These are phyloP conservation scores for Diachasma alloeum DNA, from an alignment of 1,140 invertebrate genomes.

Conservation along the genomic window DNA sequence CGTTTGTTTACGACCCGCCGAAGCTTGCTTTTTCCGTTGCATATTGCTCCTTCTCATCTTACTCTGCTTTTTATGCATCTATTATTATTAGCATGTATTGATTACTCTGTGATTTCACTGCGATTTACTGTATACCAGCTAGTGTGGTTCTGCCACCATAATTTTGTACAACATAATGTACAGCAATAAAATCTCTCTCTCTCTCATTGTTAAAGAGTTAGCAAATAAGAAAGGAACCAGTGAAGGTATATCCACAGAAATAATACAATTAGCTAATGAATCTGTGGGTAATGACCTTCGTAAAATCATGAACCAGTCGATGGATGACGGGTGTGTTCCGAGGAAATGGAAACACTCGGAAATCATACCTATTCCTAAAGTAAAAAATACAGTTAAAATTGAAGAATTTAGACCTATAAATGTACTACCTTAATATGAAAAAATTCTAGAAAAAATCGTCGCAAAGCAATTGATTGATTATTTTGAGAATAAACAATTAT, in stretches of 20 bases:
- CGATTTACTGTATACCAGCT: no score
- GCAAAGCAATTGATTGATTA: constrained; percentile 25
- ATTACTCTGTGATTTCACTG: no score
- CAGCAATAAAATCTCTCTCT: no score
- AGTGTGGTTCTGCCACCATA: no score
- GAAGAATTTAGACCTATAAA: constrained; percentile 35
- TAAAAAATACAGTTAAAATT: constrained; percentile 26
- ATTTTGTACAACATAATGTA: no score
- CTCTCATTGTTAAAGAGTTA: background rate
- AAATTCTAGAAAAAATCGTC: constrained; percentile 33
- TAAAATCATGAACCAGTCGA: constrained; percentile 18
- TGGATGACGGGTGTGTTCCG: constrained; percentile 19
- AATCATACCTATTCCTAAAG: constrained; percentile 32
- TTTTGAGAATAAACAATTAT: constrained; percentile 14
- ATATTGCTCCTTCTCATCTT: no score
- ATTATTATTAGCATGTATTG: no score
- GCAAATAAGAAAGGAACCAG: background rate
- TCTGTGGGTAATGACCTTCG: background rate
- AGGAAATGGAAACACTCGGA: constrained; percentile 28
- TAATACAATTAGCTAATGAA: background rate
- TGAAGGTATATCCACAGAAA: no score
- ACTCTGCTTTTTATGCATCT: no score
- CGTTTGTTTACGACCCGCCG: no score
- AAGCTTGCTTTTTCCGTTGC: no score
- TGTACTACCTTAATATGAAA: constrained; percentile 28